Conservation (phyloP, 2,888 invertebrate species). For the Panopea generosa region DNA sequence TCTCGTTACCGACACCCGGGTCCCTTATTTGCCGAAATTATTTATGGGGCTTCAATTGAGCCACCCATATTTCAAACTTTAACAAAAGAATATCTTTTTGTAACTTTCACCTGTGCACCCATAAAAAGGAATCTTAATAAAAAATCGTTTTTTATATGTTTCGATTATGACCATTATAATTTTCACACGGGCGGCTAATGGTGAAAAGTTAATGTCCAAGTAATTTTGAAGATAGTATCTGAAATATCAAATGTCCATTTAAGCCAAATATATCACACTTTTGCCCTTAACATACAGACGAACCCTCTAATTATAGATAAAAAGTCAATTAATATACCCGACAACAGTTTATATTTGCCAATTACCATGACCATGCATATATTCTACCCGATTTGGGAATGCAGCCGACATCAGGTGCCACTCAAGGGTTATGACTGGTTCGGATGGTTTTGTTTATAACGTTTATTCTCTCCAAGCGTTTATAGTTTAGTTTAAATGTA, state of each 20-base stretch:
- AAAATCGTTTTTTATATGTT: constrained; percentile 46
- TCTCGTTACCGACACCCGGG: not conserved
- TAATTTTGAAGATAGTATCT: constrained; percentile 5
- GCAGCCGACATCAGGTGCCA: too few relatives aligned
- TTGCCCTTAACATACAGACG: not conserved
- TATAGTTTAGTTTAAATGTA: too few relatives aligned
- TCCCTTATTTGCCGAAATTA: not conserved
- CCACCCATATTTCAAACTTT: constrained; percentile 1
- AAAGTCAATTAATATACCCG: constrained; percentile 7
- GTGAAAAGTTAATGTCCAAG: not conserved
- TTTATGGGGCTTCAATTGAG: constrained; percentile 1
- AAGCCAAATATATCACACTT: constrained; percentile 5
- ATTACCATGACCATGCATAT: not conserved
- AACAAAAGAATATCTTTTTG: not conserved
- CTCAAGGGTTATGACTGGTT: too few relatives aligned
- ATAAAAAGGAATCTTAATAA: constrained; percentile 30
- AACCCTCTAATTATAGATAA: not conserved
- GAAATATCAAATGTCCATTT: constrained; percentile 3
- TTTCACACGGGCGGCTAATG: constrained; percentile 1
- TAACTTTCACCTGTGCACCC: not conserved
- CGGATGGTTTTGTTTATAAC: too few relatives aligned
- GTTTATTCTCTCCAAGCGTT: too few relatives aligned
- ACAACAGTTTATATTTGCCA: not conserved
- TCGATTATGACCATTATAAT: constrained; percentile 29
- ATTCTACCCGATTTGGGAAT: too few relatives aligned